Conservation (phyloP, 2,113 vertebrate species). For the Strix aluco region DNA sequence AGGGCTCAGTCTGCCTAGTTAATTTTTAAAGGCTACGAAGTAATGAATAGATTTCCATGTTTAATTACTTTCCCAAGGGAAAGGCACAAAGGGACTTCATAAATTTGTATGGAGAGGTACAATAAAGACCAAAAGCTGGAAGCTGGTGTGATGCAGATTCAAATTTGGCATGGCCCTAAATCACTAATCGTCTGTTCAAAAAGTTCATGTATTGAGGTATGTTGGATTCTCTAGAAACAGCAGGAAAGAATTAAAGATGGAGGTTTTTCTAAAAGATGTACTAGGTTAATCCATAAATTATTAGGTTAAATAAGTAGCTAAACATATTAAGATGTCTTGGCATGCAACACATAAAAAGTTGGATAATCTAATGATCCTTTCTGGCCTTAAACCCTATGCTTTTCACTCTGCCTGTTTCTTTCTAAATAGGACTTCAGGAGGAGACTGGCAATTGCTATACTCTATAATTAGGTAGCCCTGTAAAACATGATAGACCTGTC, state of each 20-base stretch:
- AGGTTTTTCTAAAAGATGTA: background rate
- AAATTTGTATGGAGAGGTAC: constrained; percentile 33
- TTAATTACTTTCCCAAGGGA: constrained; percentile 61
- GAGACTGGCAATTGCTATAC: background rate
- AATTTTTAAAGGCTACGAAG: constrained; percentile 34
- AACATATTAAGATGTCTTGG: background rate
- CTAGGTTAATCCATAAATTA: background rate
- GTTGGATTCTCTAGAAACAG: background rate
- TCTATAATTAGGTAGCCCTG: background rate
- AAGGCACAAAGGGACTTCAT: constrained; percentile 38
- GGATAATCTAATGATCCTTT: background rate
- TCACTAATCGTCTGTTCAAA: background rate
- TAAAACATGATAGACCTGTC: background rate
- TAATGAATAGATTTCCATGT: constrained; percentile 52
- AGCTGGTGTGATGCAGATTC: constrained; percentile 20
- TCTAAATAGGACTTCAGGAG: background rate
- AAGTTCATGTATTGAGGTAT: background rate
- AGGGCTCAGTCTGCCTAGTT: background rate
- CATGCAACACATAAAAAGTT: background rate
- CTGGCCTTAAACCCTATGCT: background rate
- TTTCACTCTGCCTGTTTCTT: background rate
- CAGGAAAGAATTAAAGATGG: background rate
- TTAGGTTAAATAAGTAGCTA: background rate
- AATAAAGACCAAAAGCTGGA: constrained; percentile 16
- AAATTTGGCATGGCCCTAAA: background rate